These are phyloP conservation scores for Euplexia lucipara DNA, from an alignment of 2,888 invertebrate genomes.

Conservation along the genomic window DNA sequence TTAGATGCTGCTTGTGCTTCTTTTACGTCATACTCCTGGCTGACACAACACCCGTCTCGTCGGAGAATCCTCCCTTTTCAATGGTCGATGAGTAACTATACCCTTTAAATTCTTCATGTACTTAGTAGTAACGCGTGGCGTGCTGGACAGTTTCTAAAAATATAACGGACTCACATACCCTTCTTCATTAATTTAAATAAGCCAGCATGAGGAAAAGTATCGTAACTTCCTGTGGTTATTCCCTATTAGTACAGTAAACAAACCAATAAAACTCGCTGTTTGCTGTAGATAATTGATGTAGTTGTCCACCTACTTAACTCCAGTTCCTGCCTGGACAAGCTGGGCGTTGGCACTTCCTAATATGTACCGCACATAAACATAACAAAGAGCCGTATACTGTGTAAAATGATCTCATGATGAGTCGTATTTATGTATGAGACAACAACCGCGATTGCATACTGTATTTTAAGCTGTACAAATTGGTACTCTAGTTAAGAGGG, in stretches of 20 bases:
- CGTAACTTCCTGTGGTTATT: constrained; percentile 16
- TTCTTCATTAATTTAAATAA: constrained; percentile 13
- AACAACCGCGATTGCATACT: background rate
- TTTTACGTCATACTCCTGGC: too few relatives aligned
- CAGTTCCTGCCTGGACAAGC: constrained; percentile 12
- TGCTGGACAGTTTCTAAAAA: too few relatives aligned
- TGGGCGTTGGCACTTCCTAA: constrained; percentile 31
- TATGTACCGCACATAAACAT: constrained; percentile 16
- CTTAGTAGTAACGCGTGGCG: too few relatives aligned
- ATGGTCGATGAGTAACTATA: too few relatives aligned
- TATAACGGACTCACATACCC: background rate
- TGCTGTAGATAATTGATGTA: constrained; percentile 33
- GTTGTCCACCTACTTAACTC: constrained; percentile 16
- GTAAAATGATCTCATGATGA: constrained; percentile 11
- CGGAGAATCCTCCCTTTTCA: too few relatives aligned
- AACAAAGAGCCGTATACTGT: background rate
- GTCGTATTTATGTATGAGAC: background rate
- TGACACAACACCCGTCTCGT: too few relatives aligned
- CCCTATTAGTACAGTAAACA: constrained; percentile 31
- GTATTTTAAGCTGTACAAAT: background rate
- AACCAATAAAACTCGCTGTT: constrained; percentile 33
- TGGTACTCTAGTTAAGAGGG: background rate
- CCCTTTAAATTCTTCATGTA: too few relatives aligned
- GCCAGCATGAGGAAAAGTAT: background rate
- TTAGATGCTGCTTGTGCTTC: too few relatives aligned